These are phyloP conservation scores for Ophonus ardosiacus DNA, from an alignment of 2,888 invertebrate genomes.

Conservation along the genomic window DNA sequence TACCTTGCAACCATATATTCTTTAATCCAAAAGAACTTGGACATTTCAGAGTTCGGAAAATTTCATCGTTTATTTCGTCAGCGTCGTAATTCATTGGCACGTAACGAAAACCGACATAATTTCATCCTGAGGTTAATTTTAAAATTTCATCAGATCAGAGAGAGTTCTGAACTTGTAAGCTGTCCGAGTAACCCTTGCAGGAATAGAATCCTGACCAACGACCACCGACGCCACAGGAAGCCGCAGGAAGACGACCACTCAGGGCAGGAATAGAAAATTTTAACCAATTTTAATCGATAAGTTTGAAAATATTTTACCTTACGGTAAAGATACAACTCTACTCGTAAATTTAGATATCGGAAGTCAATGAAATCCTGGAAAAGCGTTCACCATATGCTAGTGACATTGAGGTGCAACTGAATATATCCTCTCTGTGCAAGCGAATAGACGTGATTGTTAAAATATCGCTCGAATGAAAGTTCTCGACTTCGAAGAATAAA, in stretches of 20 bases:
- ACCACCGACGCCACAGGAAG: constrained; percentile 5
- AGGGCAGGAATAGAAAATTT: background rate
- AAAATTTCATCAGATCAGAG: constrained; percentile 58
- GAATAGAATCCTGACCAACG: constrained; percentile 10
- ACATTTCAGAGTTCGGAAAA: background rate
- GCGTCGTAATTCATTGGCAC: background rate
- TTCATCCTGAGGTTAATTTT: constrained; percentile 55
- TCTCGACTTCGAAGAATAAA: background rate
- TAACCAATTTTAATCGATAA: background rate
- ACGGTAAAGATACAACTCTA: too few relatives aligned
- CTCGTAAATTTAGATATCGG: too few relatives aligned
- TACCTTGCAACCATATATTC: too few relatives aligned
- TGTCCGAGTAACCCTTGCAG: constrained; percentile 12
- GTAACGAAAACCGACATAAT: constrained; percentile 46
- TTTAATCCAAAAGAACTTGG: too few relatives aligned
- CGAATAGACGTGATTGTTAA: background rate
- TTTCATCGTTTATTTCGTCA: background rate
- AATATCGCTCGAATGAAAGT: background rate
- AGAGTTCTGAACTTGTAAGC: constrained; percentile 36
- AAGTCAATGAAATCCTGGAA: background rate
- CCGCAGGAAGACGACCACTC: background rate
- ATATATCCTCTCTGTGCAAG: background rate
- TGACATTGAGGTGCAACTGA: background rate
- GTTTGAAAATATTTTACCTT: background rate
- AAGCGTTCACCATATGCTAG: background rate